Base-by-base conservation (phyloP, 2,888 invertebrate species). In the Patella caerulea region DNA sequence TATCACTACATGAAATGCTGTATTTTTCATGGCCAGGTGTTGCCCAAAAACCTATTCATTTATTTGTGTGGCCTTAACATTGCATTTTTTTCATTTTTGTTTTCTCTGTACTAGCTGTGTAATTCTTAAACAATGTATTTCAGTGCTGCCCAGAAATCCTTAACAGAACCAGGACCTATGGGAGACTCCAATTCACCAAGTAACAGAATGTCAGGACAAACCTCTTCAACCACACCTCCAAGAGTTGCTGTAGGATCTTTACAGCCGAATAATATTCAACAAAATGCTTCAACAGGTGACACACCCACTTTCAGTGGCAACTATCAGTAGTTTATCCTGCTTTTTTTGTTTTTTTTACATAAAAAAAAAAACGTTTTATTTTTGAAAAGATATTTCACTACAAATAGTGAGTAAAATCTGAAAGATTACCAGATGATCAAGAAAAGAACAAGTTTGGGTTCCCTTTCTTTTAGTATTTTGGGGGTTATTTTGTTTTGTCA, bases 291-390 rank as follows among this genome's bases (percentile, higher is more conserved):
- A 14, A 78, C 77, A 71, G 82, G 81, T 34, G 83, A 83, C 52
- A 77, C 83, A 77, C 83, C 82, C 56, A 82, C 81, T 71, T 81
- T 82, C 55, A 81, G 81, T 75, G 77, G 81, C 71, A 80, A 81
- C 45, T 72, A 76, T 5, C 59, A 72, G 45, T 34, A 65, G 65
- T 65, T 24, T 65, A 11, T 24, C 4, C 65, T 19, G 5, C 19
- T 19, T 59, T 9, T 2, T 7, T 19, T 34, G 34, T 5, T 9
- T 45, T 45, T 45, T 9, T 45, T 29, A 29, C 2, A 2, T 29
- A 29, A 45, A 1, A 45, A 7, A 7, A 45, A 45, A 9, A 45
- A 45, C 7, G 45, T 45, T 45, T 45, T 45, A 45, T 45, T 45
- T 45, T 45, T 1, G 45, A 45, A 9, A 9, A 45, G 9, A 45